A percentile compares a stretch with the other conserved stretches of the same genome.
Conservation (phyloP, 1,140 invertebrate genomes). For the Sipha flava region DNA sequence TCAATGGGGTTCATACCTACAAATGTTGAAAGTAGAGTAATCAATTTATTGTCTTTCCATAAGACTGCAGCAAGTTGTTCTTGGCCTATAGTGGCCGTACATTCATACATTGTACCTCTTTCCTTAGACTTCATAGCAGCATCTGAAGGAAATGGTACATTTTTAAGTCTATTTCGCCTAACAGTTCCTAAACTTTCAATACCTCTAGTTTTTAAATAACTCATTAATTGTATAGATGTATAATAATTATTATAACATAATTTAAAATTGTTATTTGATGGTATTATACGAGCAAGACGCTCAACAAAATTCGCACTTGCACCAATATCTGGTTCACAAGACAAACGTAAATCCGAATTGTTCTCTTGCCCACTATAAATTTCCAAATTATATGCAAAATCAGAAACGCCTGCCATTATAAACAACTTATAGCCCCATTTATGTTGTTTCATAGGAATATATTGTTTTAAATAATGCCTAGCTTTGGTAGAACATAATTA, state of each 20-base stretch:
- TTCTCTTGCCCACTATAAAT: conserved; percentile 39
- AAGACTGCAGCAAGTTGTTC: conserved; percentile 32
- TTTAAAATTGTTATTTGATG: conserved; percentile 30
- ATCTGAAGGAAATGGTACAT: conserved; percentile 36
- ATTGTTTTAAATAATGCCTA: too few species aligned
- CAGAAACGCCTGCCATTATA: conserved; percentile 43
- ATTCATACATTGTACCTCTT: conserved; percentile 3
- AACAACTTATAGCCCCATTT: conserved; percentile 38
- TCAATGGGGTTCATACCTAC: conserved; percentile 39
- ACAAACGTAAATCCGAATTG: too few species aligned
- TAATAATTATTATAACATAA: conserved; percentile 37
- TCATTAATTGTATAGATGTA: conserved; percentile 33
- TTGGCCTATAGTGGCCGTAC: neutral
- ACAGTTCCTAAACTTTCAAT: conserved; percentile 36
- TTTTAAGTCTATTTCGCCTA: conserved; percentile 36
- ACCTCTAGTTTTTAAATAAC: conserved; percentile 35
- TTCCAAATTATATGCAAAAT: conserved; percentile 43
- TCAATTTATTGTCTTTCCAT: conserved; percentile 43
- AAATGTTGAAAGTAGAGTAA: conserved; percentile 43
- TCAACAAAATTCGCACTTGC: conserved; percentile 34
- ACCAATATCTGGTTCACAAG: conserved; percentile 34
- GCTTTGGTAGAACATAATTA: conserved; percentile 34
- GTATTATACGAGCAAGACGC: conserved; percentile 28
- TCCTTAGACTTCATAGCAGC: conserved; percentile 28
- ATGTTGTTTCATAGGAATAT: conserved; percentile 31